Evolutionary conservation across 2,888 invertebrate genomes (phyloP).

Genomic region (Cancer borealis): DNA sequence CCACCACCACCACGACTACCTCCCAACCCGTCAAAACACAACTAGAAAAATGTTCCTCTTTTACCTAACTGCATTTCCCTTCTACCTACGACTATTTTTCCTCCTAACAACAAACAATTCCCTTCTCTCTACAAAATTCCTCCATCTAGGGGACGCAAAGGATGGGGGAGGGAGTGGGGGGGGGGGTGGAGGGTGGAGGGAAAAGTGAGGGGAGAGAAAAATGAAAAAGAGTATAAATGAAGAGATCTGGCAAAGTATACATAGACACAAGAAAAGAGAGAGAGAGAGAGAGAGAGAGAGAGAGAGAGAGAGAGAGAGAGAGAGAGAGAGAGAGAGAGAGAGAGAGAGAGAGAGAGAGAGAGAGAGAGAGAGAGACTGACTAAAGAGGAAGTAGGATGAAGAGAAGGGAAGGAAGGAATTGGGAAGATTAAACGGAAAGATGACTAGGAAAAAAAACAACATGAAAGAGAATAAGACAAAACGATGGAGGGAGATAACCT

Average conservation of each 20-base stretch:
- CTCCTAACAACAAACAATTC: background rate
- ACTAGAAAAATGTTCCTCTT: conserved; percentile 34
- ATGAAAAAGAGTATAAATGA: background rate
- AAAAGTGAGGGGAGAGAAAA: background rate
- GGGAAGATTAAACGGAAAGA: background rate
- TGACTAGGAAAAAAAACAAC: background rate
- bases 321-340: conserved; percentile 40
- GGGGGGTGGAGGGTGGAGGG: background rate
- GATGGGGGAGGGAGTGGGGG: background rate
- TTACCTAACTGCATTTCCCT: conserved; percentile 37
- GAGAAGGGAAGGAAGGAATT: background rate
- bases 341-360: conserved; percentile 44
- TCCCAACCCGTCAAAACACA: background rate
- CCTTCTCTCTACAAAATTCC: background rate
- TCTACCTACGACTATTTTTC: background rate
- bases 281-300: conserved; percentile 44
- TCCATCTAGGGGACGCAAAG: background rate
- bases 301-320: conserved; percentile 47
- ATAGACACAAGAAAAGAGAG: conserved; percentile 1
- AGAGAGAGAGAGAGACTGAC: conserved; percentile 26
- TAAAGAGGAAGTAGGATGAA: background rate
- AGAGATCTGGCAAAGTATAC: background rate
- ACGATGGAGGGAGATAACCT: background rate
- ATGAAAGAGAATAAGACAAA: conserved; percentile 8
- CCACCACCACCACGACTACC: background rate